A percentile compares a stretch with the other conserved stretches of the same genome.
phyloP scores from a whole-genome alignment of 1,140 invertebrate species.

The Zaprionus ornatus region DNA sequence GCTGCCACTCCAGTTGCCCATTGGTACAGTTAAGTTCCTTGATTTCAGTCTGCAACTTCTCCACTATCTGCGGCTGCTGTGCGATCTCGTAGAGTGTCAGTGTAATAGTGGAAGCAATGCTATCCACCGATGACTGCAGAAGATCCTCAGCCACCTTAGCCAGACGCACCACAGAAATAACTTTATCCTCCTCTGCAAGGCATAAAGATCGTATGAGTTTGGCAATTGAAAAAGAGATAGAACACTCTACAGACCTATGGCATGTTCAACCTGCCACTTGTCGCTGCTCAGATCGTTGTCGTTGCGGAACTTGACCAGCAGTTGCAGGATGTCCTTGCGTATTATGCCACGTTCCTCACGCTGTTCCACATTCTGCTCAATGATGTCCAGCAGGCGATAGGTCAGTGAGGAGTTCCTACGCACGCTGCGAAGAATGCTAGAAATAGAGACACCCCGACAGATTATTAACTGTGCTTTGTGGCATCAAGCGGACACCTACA shows the following conservation, averaged over 20 bases:
- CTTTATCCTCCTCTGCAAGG: slow-evolving; percentile 64
- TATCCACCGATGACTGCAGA: slow-evolving; percentile 60
- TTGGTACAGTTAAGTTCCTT: slow-evolving; percentile 32
- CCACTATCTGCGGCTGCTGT: slow-evolving; percentile 62
- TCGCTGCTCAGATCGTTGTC: slow-evolving; percentile 63
- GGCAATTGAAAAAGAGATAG: rapidly evolving
- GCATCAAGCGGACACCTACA: slow-evolving; percentile 44
- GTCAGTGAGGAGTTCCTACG: slow-evolving; percentile 66
- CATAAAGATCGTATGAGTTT: too few species aligned
- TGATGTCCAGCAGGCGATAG: slow-evolving; percentile 70
- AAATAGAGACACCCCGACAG: neutral
- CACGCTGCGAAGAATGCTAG: slow-evolving; percentile 62
- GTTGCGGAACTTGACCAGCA: slow-evolving; percentile 73
- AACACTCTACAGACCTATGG: slow-evolving; percentile 36
- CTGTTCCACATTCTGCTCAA: slow-evolving; percentile 52
- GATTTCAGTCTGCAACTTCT: slow-evolving; percentile 65
- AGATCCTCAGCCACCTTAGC: slow-evolving; percentile 70
- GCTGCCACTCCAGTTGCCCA: slow-evolving; percentile 51
- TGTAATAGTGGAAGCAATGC: slow-evolving; percentile 58
- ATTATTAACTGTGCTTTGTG: neutral
- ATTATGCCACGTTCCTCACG: slow-evolving; percentile 64
- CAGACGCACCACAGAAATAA: slow-evolving; percentile 63
- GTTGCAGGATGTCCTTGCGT: slow-evolving; percentile 74
- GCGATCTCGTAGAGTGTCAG: slow-evolving; percentile 69
- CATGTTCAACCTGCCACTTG: slow-evolving; percentile 64